Base-by-base conservation (phyloP, 2,797 vertebrate genomes). In the Danio aesculapii region DNA sequence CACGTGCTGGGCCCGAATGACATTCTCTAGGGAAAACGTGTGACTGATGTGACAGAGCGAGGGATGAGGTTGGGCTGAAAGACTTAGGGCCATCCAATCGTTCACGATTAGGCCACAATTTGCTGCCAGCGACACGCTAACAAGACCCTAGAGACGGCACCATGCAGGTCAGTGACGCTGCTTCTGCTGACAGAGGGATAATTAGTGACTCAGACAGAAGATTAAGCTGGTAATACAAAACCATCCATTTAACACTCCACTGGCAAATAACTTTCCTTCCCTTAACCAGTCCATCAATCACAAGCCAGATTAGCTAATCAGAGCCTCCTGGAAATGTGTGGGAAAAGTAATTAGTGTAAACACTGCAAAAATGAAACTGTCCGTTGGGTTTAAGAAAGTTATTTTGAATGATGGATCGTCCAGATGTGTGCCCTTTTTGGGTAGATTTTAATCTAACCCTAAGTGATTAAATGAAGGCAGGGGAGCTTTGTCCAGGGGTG, bases 171-270 rank as follows among this genome's bases (percentile, higher is more conserved):
- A 71, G 81, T 80, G 83, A 82, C 62, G 73, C 64, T 17, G 49
- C 17, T 39, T 77, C 47, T 80, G 81, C 89, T 92, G 92, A 93
- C 92, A 91, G 92, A 73, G 88, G 91, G 91, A 92, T 94, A 94
- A 95, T 95, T 94, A 94, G 92, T 87, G 90, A 89, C 89, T 89
- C 90, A 91, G 91, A 87, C 86, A 88, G 85, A 88, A 92, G 90
- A 94, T 93, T 92, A 94, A 92, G 90, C 91, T 84, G 86, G 88
- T 81, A 68, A 86, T 81, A 83, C 83, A 81, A 77, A 86, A 69
- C 78, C 75, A 78, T 83, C 76, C 43, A 80, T 85, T 85, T 75
- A 76, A 62, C 66, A 64, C 81, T 77, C 67, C 57, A 77, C 9
- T 53, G 71, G 76, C 67, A 67, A 83, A 80, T 77, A 81, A 64